Evolutionary conservation across 2,888 invertebrate genomes (phyloP).

Genomic region (Phragmatobia fuliginosa): DNA sequence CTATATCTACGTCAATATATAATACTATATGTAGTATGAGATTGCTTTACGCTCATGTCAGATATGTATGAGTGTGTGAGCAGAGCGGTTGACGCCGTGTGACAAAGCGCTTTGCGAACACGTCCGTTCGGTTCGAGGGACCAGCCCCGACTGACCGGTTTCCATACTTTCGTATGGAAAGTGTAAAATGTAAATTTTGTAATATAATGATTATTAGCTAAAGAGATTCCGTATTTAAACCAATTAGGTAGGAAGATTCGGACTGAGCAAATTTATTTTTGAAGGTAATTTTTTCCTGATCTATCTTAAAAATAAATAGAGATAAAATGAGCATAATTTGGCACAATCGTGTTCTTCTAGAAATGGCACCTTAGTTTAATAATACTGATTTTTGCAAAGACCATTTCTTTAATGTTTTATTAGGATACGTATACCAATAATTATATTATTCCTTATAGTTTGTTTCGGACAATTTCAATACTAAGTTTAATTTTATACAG

Average conservation of each 20-base stretch:
- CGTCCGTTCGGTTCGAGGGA: slow-evolving; percentile 12
- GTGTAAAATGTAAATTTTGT: not conserved
- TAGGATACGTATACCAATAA: slow-evolving; percentile 28
- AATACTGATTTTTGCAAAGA: slow-evolving; percentile 51
- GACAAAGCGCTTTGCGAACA: slow-evolving; percentile 46
- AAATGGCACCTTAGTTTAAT: slow-evolving; percentile 58
- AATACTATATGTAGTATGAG: slow-evolving; percentile 72
- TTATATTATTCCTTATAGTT: not conserved
- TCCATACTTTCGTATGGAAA: not conserved
- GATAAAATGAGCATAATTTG: slow-evolving; percentile 56
- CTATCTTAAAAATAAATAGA: slow-evolving; percentile 22
- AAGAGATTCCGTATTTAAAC: not conserved
- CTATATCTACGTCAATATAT: slow-evolving; percentile 65
- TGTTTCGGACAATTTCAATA: not conserved
- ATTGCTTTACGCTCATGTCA: slow-evolving; percentile 79
- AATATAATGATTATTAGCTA: slow-evolving; percentile 5
- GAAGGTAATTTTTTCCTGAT: slow-evolving; percentile 17
- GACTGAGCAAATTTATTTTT: slow-evolving; percentile 26
- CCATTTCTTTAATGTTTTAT: slow-evolving; percentile 40
- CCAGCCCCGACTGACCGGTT: slow-evolving; percentile 27
- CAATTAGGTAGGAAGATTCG: slow-evolving; percentile 15
- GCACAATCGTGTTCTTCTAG: slow-evolving; percentile 55
- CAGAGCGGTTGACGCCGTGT: slow-evolving; percentile 65
- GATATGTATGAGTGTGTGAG: slow-evolving; percentile 82
- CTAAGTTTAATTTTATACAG: slow-evolving; percentile 13